phyloP scores from a whole-genome alignment of 2,888 invertebrate genomes.

The Parnassius glacialis region DNA sequence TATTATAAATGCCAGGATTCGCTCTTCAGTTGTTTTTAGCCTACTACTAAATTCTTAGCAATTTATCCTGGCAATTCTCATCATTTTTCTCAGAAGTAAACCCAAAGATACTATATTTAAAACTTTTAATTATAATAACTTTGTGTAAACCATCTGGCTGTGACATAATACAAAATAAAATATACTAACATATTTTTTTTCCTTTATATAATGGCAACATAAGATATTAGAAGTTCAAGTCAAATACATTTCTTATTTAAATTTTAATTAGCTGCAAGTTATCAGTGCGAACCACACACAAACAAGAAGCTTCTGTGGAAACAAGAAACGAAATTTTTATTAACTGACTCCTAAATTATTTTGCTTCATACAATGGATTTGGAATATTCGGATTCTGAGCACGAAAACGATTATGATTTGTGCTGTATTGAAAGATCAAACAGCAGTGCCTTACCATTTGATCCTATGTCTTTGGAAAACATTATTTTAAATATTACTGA shows the following conservation, averaged over 20 bases:
- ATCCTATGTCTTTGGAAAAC: conserved; percentile 54
- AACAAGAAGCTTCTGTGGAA: background rate
- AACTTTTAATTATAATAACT: no score
- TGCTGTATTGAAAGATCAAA: conserved; percentile 39
- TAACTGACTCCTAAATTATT: background rate
- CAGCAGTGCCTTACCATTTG: conserved; percentile 49
- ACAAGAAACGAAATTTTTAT: no score
- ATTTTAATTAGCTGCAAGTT: conserved; percentile 6
- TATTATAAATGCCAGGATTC: no score
- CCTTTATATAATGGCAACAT: background rate
- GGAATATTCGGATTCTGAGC: conserved; percentile 42
- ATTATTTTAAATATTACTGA: conserved; percentile 61
- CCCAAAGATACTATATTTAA: no score
- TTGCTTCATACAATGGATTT: conserved; percentile 34
- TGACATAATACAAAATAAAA: no score
- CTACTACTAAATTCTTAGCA: no score
- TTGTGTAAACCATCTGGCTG: no score
- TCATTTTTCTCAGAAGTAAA: no score
- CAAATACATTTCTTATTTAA: background rate
- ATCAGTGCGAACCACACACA: background rate
- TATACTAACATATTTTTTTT: background rate
- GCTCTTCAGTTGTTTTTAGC: no score
- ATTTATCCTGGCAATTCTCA: no score
- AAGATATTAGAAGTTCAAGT: background rate
- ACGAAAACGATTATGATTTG: conserved; percentile 44